Evolutionary conservation across 1,140 invertebrate species (phyloP), one percentile per base, ranked within the genome.

Genomic region (Sminthurinus signatus): DNA sequence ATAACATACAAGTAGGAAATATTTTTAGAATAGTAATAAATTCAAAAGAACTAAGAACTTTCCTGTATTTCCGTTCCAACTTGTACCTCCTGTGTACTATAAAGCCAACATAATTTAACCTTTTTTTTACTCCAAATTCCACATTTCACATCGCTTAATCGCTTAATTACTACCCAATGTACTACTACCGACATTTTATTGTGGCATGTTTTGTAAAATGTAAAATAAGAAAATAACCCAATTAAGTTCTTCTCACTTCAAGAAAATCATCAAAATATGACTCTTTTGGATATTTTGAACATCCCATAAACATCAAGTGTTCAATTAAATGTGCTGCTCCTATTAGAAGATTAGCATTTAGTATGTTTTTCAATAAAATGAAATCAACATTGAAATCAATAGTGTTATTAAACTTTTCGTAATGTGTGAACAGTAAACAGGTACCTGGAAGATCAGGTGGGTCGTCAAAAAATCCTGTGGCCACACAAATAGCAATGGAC

Each of bases 21-120:
- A n/a, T n/a, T n/a, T n/a, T n/a, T n/a, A n/a, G n/a, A n/a, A n/a
- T n/a, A n/a, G n/a, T n/a, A n/a, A n/a, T n/a, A n/a, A n/a, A n/a
- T n/a, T n/a, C n/a, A n/a, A n/a, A n/a, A n/a, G n/a, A n/a, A n/a
- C n/a, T n/a, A n/a, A n/a, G n/a, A n/a, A n/a, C n/a, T n/a, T n/a
- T n/a, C n/a, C n/a, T 39, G 54, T 56, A 23, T 56, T 56, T 10
- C 54, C 54, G 21, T 56, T 56, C 54, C 54, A 56, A 19, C 28
- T 10, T 56, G 54, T 12, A 5, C 54, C 54, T 19, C 54, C 54
- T 39, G 54, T 56, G 36, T n/a, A 56, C 54, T 56, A 19, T 8
- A 14, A 14, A 10, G 17, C 8, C 8, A 48, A 8, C 8, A 8
- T 21, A 10, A 5, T 48, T 48, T 48, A 23, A 48, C 5, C 23